Evolutionary conservation across 2,113 vertebrate species (phyloP).

Genomic region (Trichechus manatus): DNA sequence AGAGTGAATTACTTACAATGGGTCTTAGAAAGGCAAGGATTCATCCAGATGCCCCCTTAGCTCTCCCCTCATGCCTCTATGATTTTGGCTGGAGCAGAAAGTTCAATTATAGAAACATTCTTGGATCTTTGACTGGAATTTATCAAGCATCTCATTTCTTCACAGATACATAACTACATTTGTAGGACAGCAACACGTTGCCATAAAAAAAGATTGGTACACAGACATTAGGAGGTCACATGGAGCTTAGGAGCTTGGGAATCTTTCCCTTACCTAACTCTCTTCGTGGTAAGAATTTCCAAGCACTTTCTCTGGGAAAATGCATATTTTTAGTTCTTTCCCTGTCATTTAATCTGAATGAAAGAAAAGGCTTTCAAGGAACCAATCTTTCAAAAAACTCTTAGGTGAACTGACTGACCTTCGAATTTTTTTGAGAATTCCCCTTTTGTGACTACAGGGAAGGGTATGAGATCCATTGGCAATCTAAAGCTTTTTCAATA

Average conservation of each 20-base stretch:
- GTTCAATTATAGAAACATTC: neutral
- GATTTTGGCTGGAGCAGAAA: neutral
- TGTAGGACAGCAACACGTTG: neutral
- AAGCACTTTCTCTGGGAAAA: neutral
- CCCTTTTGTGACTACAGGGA: slow-evolving; percentile 24
- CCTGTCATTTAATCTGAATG: neutral
- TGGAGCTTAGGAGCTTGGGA: neutral
- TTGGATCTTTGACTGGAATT: neutral
- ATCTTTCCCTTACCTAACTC: neutral
- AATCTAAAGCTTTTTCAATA: slow-evolving; percentile 4
- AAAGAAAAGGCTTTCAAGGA: slow-evolving; percentile 58
- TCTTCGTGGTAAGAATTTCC: neutral
- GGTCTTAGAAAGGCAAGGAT: neutral
- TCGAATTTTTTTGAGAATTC: slow-evolving; percentile 22
- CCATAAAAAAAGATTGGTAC: neutral
- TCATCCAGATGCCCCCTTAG: neutral
- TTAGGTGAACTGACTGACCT: slow-evolving; percentile 53
- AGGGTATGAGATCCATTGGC: slow-evolving; percentile 31
- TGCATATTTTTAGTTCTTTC: neutral
- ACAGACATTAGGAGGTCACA: neutral
- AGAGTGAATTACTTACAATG: neutral
- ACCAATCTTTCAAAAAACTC: neutral
- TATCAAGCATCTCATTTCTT: neutral
- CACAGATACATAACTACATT: neutral
- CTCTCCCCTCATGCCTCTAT: neutral